A percentile compares a stretch with the other conserved stretches of the same genome.
phyloP scores from a whole-genome alignment of 2,888 invertebrate species.

The Norana najaformis region DNA sequence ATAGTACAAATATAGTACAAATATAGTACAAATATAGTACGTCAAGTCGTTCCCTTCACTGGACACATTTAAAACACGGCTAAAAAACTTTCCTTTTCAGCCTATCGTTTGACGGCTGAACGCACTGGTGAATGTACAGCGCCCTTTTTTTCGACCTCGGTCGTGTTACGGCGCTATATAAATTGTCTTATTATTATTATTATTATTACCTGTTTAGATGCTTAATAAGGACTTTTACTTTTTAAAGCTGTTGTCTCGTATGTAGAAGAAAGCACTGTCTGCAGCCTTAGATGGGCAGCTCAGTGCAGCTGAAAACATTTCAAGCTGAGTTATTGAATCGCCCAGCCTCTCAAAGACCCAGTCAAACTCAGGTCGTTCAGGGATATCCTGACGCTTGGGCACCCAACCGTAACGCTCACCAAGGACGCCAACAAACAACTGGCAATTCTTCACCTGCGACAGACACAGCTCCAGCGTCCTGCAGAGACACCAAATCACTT shows the following conservation, averaged over 20 bases:
- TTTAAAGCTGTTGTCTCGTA: conserved; percentile 54
- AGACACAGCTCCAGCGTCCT: conserved; percentile 63
- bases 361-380: conserved; percentile 55
- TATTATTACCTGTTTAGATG: too few relatives aligned
- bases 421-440: conserved; percentile 63
- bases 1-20: too few relatives aligned
- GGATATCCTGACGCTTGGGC: conserved; percentile 54
- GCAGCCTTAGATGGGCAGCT: conserved; percentile 45
- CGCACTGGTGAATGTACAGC: too few relatives aligned
- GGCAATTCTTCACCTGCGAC: conserved; percentile 59
- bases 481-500: conserved; percentile 32
- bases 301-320: conserved; percentile 60
- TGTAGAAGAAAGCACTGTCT: conserved; percentile 60
- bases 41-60: too few relatives aligned
- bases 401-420: conserved; percentile 63
- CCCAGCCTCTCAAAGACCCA: conserved; percentile 57
- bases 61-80: too few relatives aligned
- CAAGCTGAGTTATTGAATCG: conserved; percentile 63
- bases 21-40: too few relatives aligned
- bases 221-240: conserved; percentile 40
- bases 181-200: too few relatives aligned
- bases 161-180: too few relatives aligned
- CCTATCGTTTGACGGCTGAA: too few relatives aligned
- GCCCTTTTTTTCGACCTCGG: too few relatives aligned
- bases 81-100: too few relatives aligned